Evolutionary conservation across 2,113 vertebrate species (phyloP).

Genomic region (Oncorhynchus mykiss): DNA sequence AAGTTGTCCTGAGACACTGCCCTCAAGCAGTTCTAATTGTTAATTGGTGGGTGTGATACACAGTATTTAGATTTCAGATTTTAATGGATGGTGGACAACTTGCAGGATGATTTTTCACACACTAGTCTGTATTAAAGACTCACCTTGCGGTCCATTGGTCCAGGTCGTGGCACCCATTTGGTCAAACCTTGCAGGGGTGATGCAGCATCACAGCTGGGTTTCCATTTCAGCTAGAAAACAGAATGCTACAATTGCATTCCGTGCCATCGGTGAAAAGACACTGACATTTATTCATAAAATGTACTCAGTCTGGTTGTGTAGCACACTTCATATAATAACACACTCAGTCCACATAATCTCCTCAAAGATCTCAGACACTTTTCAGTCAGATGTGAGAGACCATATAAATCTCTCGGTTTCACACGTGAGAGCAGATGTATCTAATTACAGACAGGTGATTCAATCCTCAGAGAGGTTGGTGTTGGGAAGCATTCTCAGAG

Average conservation of each 20-base stretch:
- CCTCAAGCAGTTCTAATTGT: too few relatives aligned
- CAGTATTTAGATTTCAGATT: too few relatives aligned
- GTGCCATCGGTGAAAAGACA: too few relatives aligned
- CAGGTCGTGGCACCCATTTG: conserved; percentile 54
- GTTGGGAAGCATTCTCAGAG: conserved; percentile 12
- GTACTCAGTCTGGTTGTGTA: too few relatives aligned
- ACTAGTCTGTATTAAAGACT: background rate
- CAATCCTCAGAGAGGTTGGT: background rate
- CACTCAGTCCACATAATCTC: too few relatives aligned
- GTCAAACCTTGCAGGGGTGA: conserved; percentile 48
- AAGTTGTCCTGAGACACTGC: background rate
- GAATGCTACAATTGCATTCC: too few relatives aligned
- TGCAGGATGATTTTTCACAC: too few relatives aligned
- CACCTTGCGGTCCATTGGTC: conserved; percentile 57
- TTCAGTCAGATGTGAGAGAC: background rate
- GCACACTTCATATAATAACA: too few relatives aligned
- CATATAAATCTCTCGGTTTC: background rate
- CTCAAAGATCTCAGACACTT: background rate
- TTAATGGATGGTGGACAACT: too few relatives aligned
- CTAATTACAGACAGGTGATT: background rate
- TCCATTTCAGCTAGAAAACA: conserved; percentile 28
- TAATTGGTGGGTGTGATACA: background rate
- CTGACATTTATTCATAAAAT: background rate
- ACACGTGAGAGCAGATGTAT: background rate
- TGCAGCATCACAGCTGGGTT: background rate